A percentile compares a stretch with the other conserved stretches of the same genome.
phyloP scores from a whole-genome alignment of 2,113 vertebrate species.

The Brachirus orientalis region DNA sequence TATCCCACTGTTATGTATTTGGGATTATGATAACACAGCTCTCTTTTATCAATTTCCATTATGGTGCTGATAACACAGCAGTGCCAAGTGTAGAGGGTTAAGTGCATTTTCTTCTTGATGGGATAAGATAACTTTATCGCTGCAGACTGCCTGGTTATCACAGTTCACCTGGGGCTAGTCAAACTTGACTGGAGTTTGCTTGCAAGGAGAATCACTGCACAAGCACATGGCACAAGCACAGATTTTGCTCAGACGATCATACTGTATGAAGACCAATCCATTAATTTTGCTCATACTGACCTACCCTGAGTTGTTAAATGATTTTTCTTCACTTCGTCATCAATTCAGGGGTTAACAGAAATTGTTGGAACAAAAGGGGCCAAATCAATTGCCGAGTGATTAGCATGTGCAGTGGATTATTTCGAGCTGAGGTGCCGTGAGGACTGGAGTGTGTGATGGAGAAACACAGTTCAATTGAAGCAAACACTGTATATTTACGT shows the following conservation, averaged over 20 bases:
- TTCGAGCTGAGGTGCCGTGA: slow-evolving; percentile 17
- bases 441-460: slow-evolving; percentile 17
- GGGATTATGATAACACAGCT: slow-evolving; percentile 74
- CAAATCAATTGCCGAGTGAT: slow-evolving; percentile 73
- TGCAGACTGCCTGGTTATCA: slow-evolving; percentile 69
- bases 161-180: slow-evolving; percentile 63
- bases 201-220: slow-evolving; percentile 12
- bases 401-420: slow-evolving; percentile 73
- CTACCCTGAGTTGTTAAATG: slow-evolving; percentile 70
- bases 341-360: slow-evolving; percentile 73
- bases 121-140: slow-evolving; percentile 72
- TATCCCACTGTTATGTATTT: slow-evolving; percentile 65
- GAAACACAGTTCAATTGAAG: slow-evolving; percentile 34
- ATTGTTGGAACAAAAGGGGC: slow-evolving; percentile 70
- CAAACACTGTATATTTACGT: slow-evolving; percentile 64
- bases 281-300: slow-evolving; percentile 72
- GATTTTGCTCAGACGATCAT: slow-evolving; percentile 46
- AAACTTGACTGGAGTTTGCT: slow-evolving; percentile 61
- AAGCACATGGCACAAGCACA: slow-evolving; percentile 8
- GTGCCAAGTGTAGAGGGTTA: slow-evolving; percentile 68
- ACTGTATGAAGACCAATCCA: slow-evolving; percentile 57
- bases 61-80: slow-evolving; percentile 63
- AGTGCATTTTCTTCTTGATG: slow-evolving; percentile 73
- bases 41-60: slow-evolving; percentile 73
- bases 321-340: slow-evolving; percentile 60